Conservation (phyloP, 2,888 invertebrate species). For the Temnothorax ravouxi region DNA sequence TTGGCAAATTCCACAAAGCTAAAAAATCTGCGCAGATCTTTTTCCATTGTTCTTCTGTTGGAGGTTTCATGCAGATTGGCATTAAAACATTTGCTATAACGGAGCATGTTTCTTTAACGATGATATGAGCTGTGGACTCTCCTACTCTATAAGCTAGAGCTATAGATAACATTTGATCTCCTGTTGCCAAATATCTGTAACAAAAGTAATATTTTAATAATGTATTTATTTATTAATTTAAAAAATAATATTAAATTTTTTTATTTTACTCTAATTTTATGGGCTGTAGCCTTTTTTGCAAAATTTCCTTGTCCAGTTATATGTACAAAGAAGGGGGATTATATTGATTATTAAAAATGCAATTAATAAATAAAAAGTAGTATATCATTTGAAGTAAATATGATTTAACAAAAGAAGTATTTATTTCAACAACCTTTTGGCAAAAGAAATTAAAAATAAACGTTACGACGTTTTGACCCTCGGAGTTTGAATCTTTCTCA, state of each 20-base stretch:
- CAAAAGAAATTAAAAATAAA: no score
- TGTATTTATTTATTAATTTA: no score
- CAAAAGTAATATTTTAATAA: conserved; percentile 17
- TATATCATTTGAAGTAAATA: conserved; percentile 7
- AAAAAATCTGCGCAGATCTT: conserved; percentile 27
- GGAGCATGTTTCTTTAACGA: conserved; percentile 37
- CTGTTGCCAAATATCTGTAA: conserved; percentile 51
- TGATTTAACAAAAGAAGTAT: background rate
- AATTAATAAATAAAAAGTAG: background rate
- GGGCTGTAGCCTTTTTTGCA: no score
- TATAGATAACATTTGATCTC: conserved; percentile 39
- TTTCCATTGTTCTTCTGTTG: conserved; percentile 8
- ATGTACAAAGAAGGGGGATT: background rate
- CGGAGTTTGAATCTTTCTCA: no score
- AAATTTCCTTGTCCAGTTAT: background rate
- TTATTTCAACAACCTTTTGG: no score
- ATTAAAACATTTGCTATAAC: conserved; percentile 44
- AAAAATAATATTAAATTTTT: no score
- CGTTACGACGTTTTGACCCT: no score
- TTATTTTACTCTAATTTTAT: no score
- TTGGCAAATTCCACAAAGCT: conserved; percentile 14
- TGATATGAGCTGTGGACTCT: conserved; percentile 32
- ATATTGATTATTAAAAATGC: background rate
- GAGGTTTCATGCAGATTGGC: conserved; percentile 33
- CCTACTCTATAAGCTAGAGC: conserved; percentile 50